Evolutionary conservation across 2,797 vertebrate species (phyloP), one percentile per base, ranked within the genome.

Genomic region (Crax fasciolata): DNA sequence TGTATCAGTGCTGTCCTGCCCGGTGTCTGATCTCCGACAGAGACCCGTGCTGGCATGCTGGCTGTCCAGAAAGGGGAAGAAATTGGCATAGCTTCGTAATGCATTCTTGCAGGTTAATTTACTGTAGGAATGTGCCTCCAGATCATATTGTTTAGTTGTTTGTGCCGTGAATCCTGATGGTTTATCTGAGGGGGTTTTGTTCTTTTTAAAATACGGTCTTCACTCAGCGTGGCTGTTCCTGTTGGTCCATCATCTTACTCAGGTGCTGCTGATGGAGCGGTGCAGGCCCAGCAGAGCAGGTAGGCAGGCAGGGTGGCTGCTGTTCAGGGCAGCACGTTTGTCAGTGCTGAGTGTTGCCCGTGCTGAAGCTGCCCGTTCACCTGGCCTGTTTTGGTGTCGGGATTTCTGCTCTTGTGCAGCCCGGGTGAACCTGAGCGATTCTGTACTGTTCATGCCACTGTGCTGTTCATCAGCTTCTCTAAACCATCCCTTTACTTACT

Each of bases 71-170:
- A 84, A 49, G 46, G 59, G 63, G 7, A 25, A 11, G 32, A 32
- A 73, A 91, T 54, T 57, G 81, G 91, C 67, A 89, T 68, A 96
- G n/a, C 51, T 46, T 46, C 73, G 19, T 87, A 87, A 61, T 90
- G 61, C 59, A 25, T 88, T 89, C 24, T 68, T 57, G 49, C 77
- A 79, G 83, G 76, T 84, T 71, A 93, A 78, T 89, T 87, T 90
- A 65, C 58, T 57, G 55, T 76, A 67, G 77, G 68, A 74, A 82
- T 67, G 11, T 90, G 85, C 75, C 61, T 74, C 18, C 66, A 88
- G 80, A 90, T 71, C 8, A 0, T 80, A 63, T 89, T 59, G 20
- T 66, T 83, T 51, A 65, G 75, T 61, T 59, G 71, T 65, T 92
- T 85, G 19, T 52, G 38, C 13, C 0, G 2, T 67, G 84, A 89